Evolutionary conservation across 2,888 invertebrate species (phyloP), one percentile per base, ranked within the genome.

Genomic region (Nemotelus pantherinus): DNA sequence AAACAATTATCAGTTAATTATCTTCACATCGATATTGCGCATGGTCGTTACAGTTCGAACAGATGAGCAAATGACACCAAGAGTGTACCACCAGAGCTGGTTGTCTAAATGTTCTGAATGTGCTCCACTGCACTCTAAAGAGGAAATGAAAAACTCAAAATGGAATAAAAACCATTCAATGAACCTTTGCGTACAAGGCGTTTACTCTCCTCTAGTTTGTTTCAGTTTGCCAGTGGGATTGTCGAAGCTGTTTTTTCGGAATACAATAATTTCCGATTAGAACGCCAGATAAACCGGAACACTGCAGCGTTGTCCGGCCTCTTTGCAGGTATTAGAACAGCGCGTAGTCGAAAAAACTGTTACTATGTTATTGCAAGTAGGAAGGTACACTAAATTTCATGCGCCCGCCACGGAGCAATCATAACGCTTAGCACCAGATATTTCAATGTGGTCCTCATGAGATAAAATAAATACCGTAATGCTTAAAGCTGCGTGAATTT

Each of bases 71-170:
- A 25, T 25, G 25, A 25, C 25, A 25, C 25, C 25, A 25, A 25
- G 25, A 25, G 25, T 25, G 25, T 25, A 25, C 25, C 25, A 25
- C 25, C 25, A 25, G 25, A 25, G 25, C 25, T 25, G 25, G 25
- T 25, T 25, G 25, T 25, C 25, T 25, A 25, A 25, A 25, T 25
- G 25, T 25, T 25, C 25, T 25, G 25, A 25, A 25, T 25, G 55
- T 55, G 55, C 70, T 55, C 43, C 47, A 55, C 55, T 53, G 25
- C 25, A 25, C 25, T 25, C 25, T 25, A 25, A 25, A 25, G 25
- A 70, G 70, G 70, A 70, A 70, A 70, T 70, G 70, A 55, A 70
- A 70, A 70, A 70, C 47, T 65, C 2, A 65, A 65, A 65, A 65
- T 70, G 53, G 70, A 70, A 70, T 70, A 70, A 70, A 55, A 55